Base-by-base conservation (phyloP, 2,888 invertebrate genomes). In the Blastobasis adustella region DNA sequence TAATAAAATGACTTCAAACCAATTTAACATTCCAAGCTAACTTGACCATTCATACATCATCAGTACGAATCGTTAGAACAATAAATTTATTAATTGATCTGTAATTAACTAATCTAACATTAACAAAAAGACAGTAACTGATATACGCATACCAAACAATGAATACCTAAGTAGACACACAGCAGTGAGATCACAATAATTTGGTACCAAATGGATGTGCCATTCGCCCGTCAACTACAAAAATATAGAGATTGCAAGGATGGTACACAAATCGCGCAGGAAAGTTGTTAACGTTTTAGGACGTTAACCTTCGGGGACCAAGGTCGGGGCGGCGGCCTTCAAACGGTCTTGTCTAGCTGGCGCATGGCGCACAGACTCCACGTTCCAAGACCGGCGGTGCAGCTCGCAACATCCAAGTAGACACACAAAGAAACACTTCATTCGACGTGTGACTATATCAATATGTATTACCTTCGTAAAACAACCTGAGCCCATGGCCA, bases 251-350 rank as follows among this genome's bases (percentile, higher is more conserved):
- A 42, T 42, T 42, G 42, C 42, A 42, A 9, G 42, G 58, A 57
- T 56, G 47, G 58, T 23, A 23, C 58, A 66, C 58, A 69, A 74
- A 74, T 70, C 65, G 74, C 23, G 23, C 74, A 79, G 62, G 67
- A 74, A 75, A 76, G 72, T 72, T 76, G 69, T 66, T 71, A 76
- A 76, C 80, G 79, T 76, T 74, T 71, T 77, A 79, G 88, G 82
- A 78, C 88, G 74, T 81, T 82, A 82, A 87, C 85, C 86, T 85
- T 84, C 80, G 77, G 78, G 72, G 79, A 80, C 71, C 81, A 88
- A 88, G 88, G 88, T 88, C 88, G 82, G 73, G 74, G 69, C 79
- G 79, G 77, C 85, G 87, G 88, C 88, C 88, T 88, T 87, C 88
- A 82, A 76, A 80, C 79, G 81, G 83, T 79, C 84, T 83, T 79